phyloP scores from a whole-genome alignment of 2,888 invertebrate genomes.

The Rhamphomyia laevipes region DNA sequence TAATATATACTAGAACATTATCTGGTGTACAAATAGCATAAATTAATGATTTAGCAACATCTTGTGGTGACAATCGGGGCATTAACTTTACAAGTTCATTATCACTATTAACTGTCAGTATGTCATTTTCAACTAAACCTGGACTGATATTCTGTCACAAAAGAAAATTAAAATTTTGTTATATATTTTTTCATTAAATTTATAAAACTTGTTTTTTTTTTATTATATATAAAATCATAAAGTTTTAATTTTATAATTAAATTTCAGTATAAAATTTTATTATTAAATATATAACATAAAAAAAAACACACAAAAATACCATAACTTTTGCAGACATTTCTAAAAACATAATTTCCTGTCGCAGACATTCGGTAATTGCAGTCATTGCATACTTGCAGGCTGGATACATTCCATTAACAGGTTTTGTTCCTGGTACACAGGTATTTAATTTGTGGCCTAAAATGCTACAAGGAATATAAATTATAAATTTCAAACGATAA shows the following conservation, averaged over 20 bases:
- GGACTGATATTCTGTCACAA: slow-evolving; percentile 21
- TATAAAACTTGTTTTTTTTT: no score
- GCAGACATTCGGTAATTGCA: slow-evolving; percentile 29
- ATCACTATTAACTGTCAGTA: slow-evolving; percentile 17
- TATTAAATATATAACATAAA: not conserved
- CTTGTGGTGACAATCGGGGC: slow-evolving; percentile 21
- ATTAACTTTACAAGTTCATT: slow-evolving; percentile 21
- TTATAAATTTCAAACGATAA: no score
- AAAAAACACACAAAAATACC: slow-evolving; percentile 17
- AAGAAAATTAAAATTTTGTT: not conserved
- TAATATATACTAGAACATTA: slow-evolving; percentile 20
- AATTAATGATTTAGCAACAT: slow-evolving; percentile 22
- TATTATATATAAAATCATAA: no score
- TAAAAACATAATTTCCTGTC: slow-evolving; percentile 28
- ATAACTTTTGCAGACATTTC: slow-evolving; percentile 27
- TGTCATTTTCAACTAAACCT: slow-evolving; percentile 22
- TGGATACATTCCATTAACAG: slow-evolving; percentile 24
- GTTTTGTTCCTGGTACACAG: slow-evolving; percentile 23
- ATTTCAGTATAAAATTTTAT: no score
- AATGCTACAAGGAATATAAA: slow-evolving; percentile 15
- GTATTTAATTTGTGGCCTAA: slow-evolving; percentile 23
- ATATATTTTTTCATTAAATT: not conserved
- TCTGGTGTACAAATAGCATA: slow-evolving; percentile 22
- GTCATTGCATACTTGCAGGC: slow-evolving; percentile 28
- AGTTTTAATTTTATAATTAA: no score